Base-by-base conservation (phyloP, 2,888 invertebrate species). In the Eupithecia centaureata region DNA sequence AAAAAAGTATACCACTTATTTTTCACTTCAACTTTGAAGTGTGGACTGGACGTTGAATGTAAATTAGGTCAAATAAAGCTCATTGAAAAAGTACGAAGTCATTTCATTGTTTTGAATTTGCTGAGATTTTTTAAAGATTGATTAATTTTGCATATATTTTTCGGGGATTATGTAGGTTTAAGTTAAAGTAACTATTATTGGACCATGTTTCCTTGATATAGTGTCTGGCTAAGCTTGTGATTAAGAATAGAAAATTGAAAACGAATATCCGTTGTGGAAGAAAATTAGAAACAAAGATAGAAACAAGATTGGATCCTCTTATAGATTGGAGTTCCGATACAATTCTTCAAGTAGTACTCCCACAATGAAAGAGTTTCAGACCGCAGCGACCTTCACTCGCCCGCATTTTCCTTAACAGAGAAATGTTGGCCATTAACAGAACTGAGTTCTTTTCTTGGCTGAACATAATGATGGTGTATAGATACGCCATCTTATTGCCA, bases 1-100 rank as follows among this genome's bases (percentile, higher is more conserved):
- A 77, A 76, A n/a, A 73, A 65, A 62, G 63, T 67, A 70, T 70
- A 58, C 67, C 77, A 74, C 76, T 76, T 79, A 75, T 71, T 71
- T 71, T 71, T 65, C 65, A 65, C 70, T 70, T 56, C 57, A 65
- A 63, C 30, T 69, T 70, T 70, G 63, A 65, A 70, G 70, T 70
- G 64, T 62, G 68, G 68, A 68, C 65, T 51, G 65, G 38, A 59
- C 58, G 63, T 47, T 70, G 58, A 67, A 70, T 70, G 71, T 65
- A 68, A 68, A 71, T 66, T 64, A 66, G 70, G 61, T 63, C 70
- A 70, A 70, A 70, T 70, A 62, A 69, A 67, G 32, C 15, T 56
- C 30, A 30, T 56, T 52, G 27, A 52, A 52, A 52, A 54, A 5
- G 32, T 56, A 32, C 32, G 18, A 18, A 56, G 28, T 56, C n/a